Percentiles rank a stretch among this genome's conserved stretches.
Conservation (phyloP, 2,888 invertebrate species). For the Dynastes hyllus region DNA sequence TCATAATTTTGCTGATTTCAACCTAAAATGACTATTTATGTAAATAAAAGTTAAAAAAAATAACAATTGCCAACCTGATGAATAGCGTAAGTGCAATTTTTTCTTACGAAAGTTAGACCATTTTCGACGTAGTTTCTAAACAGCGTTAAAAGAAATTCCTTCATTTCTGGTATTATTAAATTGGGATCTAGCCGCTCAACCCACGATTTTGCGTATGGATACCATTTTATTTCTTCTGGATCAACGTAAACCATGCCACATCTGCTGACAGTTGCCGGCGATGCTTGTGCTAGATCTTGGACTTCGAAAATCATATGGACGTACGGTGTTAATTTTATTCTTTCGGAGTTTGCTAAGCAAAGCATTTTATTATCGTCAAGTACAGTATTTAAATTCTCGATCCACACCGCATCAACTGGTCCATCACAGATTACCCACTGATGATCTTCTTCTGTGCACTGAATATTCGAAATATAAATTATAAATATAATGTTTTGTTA, state of each 20-base stretch:
- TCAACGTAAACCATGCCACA: conserved; percentile 95
- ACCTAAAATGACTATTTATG: conserved; percentile 74
- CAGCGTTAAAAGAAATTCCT: conserved; percentile 78
- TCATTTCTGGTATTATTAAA: conserved; percentile 74
- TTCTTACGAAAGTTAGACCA: conserved; percentile 80
- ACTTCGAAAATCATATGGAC: conserved; percentile 94
- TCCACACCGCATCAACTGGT: conserved; percentile 95
- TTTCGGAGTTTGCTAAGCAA: conserved; percentile 91
- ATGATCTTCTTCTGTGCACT: conserved; percentile 79
- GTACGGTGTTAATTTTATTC: conserved; percentile 90
- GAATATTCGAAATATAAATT: neutral
- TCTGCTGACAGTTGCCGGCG: conserved; percentile 91
- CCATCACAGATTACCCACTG: conserved; percentile 96
- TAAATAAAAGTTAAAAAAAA: neutral
- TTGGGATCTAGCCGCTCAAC: conserved; percentile 73
- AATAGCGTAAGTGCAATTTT: conserved; percentile 82
- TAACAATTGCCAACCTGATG: conserved; percentile 76
- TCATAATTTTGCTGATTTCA: conserved; percentile 86
- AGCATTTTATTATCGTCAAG: conserved; percentile 96
- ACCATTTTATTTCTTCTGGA: conserved; percentile 86
- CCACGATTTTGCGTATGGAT: conserved; percentile 89
- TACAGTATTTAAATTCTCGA: conserved; percentile 94
- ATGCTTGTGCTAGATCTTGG: conserved; percentile 90
- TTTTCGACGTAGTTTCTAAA: conserved; percentile 79
- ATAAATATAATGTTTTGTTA: neutral